Percentiles rank a stretch among this genome's conserved stretches.
Evolutionary conservation across 2,113 vertebrate genomes (phyloP).

Genomic region (Phodopus roborovskii): DNA sequence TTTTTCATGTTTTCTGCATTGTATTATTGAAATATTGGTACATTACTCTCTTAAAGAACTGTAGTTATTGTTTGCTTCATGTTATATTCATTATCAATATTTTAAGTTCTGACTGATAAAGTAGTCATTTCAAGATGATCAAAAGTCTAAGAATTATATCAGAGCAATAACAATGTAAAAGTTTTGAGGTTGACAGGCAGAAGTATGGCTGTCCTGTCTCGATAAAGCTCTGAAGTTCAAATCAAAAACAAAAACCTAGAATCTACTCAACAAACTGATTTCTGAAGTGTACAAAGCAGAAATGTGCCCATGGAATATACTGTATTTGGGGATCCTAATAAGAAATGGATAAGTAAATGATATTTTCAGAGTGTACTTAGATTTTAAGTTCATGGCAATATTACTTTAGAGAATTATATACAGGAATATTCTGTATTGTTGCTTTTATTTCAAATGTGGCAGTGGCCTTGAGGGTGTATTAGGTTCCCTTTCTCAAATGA

Average conservation of each 20-base stretch:
- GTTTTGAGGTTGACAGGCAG: not conserved
- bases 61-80: not conserved
- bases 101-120: slow-evolving; percentile 47
- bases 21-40: slow-evolving; percentile 8
- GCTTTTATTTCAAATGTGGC: not conserved
- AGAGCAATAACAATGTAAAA: not conserved
- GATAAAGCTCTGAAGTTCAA: not conserved
- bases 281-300: slow-evolving; percentile 9
- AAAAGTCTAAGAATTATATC: not conserved
- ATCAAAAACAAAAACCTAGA: not conserved
- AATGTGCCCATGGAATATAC: not conserved
- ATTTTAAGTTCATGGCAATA: slow-evolving; percentile 27
- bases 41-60: not conserved
- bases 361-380: slow-evolving; percentile 2
- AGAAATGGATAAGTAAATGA: slow-evolving; percentile 1
- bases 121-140: not conserved
- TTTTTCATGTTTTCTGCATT: slow-evolving; percentile 13
- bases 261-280: not conserved
- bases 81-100: not conserved
- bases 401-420: not conserved
- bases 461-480: not conserved
- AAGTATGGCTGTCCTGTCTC: not conserved
- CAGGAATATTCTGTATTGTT: not conserved
- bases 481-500: not conserved
- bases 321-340: slow-evolving; percentile 15